Percentiles rank a stretch among this genome's conserved stretches.
phyloP scores from a whole-genome alignment of 2,113 vertebrate species.

The Sebastes fasciatus region DNA sequence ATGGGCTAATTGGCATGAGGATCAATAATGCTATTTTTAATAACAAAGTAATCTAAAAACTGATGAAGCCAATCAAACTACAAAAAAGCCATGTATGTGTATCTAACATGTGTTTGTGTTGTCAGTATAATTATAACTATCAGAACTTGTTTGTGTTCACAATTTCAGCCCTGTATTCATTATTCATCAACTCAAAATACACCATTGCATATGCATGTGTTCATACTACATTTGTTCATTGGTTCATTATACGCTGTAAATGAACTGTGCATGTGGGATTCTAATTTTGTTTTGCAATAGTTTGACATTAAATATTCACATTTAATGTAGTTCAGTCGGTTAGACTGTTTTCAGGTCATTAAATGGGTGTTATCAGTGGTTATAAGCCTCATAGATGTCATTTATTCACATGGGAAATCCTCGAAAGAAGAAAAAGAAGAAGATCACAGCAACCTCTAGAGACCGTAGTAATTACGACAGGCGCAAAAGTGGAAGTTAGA shows the following conservation, averaged over 20 bases:
- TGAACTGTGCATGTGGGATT: not conserved
- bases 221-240: not conserved
- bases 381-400: too few relatives aligned
- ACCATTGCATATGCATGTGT: not conserved
- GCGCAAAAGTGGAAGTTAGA: too few relatives aligned
- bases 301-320: not conserved
- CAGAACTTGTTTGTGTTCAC: not conserved
- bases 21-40: not conserved
- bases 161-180: not conserved
- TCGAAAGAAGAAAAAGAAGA: too few relatives aligned
- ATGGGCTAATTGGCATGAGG: not conserved
- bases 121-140: not conserved
- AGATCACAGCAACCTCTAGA: too few relatives aligned
- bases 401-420: too few relatives aligned
- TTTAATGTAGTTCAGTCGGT: too few relatives aligned
- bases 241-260: not conserved
- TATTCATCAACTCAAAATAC: not conserved
- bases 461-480: too few relatives aligned
- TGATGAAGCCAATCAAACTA: not conserved
- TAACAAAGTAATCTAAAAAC: not conserved
- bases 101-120: not conserved
- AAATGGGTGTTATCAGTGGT: too few relatives aligned
- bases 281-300: not conserved
- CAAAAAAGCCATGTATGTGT: not conserved
- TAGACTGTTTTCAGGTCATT: too few relatives aligned